Conservation (phyloP, 2,888 invertebrate genomes). For the Odontocerum albicorne region DNA sequence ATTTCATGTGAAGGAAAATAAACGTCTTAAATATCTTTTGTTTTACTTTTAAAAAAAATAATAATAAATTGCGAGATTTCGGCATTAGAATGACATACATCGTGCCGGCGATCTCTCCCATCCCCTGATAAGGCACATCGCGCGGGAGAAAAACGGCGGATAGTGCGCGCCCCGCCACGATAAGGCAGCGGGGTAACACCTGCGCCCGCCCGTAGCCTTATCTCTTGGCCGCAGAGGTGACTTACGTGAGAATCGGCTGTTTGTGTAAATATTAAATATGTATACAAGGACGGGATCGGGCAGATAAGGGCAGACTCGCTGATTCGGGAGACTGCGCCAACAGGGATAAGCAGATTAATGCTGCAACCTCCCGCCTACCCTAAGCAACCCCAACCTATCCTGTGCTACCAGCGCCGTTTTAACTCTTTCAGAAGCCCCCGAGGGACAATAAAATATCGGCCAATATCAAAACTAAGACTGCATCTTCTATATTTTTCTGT, state of each 20-base stretch:
- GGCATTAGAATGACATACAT: too few relatives aligned
- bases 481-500: too few relatives aligned
- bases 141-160: conserved; percentile 6
- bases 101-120: conserved; percentile 3
- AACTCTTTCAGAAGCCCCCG: too few relatives aligned
- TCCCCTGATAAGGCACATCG: conserved; percentile 4
- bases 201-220: conserved; percentile 3
- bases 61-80: too few relatives aligned
- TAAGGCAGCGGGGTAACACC: background rate
- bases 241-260: conserved; percentile 12
- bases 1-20: too few relatives aligned
- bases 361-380: too few relatives aligned
- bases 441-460: too few relatives aligned
- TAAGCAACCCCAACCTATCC: too few relatives aligned
- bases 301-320: background rate
- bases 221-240: conserved; percentile 10
- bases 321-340: background rate
- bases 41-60: too few relatives aligned
- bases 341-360: background rate
- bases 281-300: background rate
- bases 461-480: too few relatives aligned
- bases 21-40: too few relatives aligned
- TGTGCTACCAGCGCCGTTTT: too few relatives aligned
- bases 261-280: conserved; percentile 11
- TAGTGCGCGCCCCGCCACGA: conserved; percentile 2